Conservation (phyloP, 1,140 invertebrate genomes). For the Artemia franciscana region DNA sequence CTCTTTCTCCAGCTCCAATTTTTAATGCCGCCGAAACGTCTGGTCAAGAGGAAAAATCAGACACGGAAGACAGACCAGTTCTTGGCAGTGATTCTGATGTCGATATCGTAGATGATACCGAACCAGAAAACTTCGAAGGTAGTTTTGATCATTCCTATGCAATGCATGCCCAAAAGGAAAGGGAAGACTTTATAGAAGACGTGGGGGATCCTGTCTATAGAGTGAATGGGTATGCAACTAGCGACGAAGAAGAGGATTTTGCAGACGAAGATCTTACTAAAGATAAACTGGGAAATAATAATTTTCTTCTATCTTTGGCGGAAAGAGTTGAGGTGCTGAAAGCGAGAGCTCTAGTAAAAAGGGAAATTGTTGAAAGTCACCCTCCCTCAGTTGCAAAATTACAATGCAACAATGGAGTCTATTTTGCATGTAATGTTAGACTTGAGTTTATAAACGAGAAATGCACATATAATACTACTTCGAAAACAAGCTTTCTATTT, state of each 20-base stretch:
- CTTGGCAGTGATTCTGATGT: no score
- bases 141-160: no score
- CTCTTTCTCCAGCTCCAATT: no score
- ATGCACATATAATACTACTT: not conserved
- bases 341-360: not conserved
- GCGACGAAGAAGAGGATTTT: not conserved
- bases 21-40: no score
- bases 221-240: not conserved
- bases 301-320: not conserved
- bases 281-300: not conserved
- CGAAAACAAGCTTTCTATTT: not conserved
- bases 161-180: no score
- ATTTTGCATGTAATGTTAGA: not conserved
- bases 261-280: not conserved
- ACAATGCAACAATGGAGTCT: not conserved
- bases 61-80: no score
- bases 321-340: not conserved
- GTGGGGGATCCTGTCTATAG: not conserved
- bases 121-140: no score
- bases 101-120: no score
- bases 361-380: not conserved
- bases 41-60: no score
- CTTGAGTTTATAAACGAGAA: not conserved
- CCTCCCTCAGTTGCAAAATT: not conserved
- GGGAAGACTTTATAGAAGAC: no score